Evolutionary conservation across 2,113 vertebrate genomes (phyloP), one percentile per base, ranked within the genome.

Genomic region (Hiodon tergisus): DNA sequence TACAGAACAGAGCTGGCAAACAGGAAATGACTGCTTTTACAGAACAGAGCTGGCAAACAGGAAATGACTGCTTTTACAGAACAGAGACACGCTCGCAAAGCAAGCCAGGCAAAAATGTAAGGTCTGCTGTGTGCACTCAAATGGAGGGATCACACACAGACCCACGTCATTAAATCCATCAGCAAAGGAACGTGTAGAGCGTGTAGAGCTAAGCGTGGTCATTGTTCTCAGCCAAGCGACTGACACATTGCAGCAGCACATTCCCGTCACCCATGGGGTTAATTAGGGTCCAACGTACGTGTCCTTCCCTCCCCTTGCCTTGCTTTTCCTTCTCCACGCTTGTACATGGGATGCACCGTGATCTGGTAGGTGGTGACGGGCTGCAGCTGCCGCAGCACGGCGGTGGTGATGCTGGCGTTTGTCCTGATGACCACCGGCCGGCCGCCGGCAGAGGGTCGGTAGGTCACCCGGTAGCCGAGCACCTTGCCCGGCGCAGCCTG

Each of bases 271-370:
- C 82, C 83, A 78, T 82, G 85, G 83, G 85, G 83, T 85, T 86
- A 88, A 86, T 86, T 81, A 86, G 82, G 84, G 85, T 87, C 84
- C 87, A 91, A 87, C 89, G 81, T 93, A 98, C 97, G 91, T 95
- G 97, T 99, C 72, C 92, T 96, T 90, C 96, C 97, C 86, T 93
- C 93, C 86, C 95, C 97, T 94, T 95, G 94, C 87, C 95, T 95
- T 84, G 94, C 87, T 89, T 95, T 98, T 82, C 97, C 97, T 81
- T 93, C 95, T 78, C 95, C 93, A 61, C 82, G 91, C 81, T 89
- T 95, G 85, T 98, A 98, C 77, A 96, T 75, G 48, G 97, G 97
- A 65, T 93, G 87, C 59, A 98, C 94, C 0, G 82, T 91, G 84
- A 98, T 84, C 80, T 92, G 80, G 57, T 99, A 99, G 0, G 91